A percentile compares a stretch with the other conserved stretches of the same genome.
These are phyloP conservation scores for Pluvialis apricaria DNA, from an alignment of 2,113 vertebrate genomes.

Conservation along the genomic window DNA sequence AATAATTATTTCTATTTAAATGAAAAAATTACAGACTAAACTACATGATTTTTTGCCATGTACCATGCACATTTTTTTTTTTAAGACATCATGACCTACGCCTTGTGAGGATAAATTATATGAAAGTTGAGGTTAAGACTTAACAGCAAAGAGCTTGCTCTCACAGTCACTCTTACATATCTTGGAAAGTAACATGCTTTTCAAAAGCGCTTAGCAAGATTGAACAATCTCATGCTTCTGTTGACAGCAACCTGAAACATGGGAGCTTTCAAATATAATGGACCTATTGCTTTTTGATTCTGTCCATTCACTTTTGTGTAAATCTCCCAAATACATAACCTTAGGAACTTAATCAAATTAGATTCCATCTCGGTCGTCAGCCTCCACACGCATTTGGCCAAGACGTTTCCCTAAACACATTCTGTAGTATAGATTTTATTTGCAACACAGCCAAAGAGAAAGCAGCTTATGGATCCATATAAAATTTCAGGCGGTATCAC, in stretches of 20 bases:
- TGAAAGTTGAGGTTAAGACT: not conserved
- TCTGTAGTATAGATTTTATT: not conserved
- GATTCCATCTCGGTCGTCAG: not conserved
- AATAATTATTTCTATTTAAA: not conserved
- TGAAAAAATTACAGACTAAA: not conserved
- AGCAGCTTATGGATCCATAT: not conserved
- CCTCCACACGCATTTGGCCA: not conserved
- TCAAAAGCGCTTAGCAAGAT: not conserved
- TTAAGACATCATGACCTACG: not conserved
- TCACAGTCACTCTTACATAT: not conserved
- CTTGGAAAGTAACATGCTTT: not conserved
- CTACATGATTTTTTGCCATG: not conserved
- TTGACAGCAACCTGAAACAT: not conserved
- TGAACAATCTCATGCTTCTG: not conserved
- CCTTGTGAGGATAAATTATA: not conserved
- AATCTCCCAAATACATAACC: not conserved
- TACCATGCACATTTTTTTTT: not conserved
- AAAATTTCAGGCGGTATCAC: not conserved
- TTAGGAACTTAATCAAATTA: not conserved
- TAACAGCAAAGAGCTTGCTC: not conserved
- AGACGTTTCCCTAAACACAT: not conserved
- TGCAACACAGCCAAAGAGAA: not conserved
- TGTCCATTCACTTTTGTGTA: not conserved
- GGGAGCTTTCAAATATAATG: not conserved
- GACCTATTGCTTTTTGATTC: not conserved